Percentiles rank a stretch among this genome's conserved stretches.
Evolutionary conservation across 2,113 vertebrate genomes (phyloP).

Genomic region (Cottus gobio): DNA sequence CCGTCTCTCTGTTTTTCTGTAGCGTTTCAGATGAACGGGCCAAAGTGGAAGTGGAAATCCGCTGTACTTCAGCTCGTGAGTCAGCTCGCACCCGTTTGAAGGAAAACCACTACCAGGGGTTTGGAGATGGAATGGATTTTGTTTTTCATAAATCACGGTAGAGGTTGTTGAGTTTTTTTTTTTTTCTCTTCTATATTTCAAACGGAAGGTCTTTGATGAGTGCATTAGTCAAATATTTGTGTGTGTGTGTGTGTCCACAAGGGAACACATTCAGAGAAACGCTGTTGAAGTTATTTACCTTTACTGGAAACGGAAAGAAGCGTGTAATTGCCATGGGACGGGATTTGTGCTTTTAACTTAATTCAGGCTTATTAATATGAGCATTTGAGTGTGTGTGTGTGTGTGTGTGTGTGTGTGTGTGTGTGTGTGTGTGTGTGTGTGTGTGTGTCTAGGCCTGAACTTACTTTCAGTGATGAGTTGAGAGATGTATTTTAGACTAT

Average conservation of each 20-base stretch:
- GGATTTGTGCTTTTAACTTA: slow-evolving; percentile 33
- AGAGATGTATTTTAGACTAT: neutral
- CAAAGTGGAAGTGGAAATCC: slow-evolving; percentile 82
- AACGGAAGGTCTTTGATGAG: slow-evolving; percentile 75
- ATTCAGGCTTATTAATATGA: slow-evolving; percentile 36
- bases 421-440: neutral
- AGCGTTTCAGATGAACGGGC: slow-evolving; percentile 59
- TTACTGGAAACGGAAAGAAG: slow-evolving; percentile 76
- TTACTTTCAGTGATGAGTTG: slow-evolving; percentile 21
- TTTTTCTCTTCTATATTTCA: slow-evolving; percentile 48
- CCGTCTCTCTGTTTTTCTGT: slow-evolving; percentile 50
- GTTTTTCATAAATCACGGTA: slow-evolving; percentile 77
- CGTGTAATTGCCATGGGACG: slow-evolving; percentile 50
- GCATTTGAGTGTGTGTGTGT: neutral
- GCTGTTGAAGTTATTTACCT: slow-evolving; percentile 63
- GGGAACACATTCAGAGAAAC: slow-evolving; percentile 54
- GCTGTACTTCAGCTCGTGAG: slow-evolving; percentile 71
- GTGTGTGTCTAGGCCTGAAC: neutral
- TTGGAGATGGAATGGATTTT: slow-evolving; percentile 61
- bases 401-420: slow-evolving; percentile 2
- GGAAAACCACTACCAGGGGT: slow-evolving; percentile 68
- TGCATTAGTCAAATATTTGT: slow-evolving; percentile 73
- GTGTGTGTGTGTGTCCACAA: slow-evolving; percentile 62
- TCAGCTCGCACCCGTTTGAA: slow-evolving; percentile 71
- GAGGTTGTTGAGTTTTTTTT: slow-evolving; percentile 32